Base-by-base conservation (phyloP, 1,140 invertebrate genomes). In the Cheumatopsyche charites region DNA sequence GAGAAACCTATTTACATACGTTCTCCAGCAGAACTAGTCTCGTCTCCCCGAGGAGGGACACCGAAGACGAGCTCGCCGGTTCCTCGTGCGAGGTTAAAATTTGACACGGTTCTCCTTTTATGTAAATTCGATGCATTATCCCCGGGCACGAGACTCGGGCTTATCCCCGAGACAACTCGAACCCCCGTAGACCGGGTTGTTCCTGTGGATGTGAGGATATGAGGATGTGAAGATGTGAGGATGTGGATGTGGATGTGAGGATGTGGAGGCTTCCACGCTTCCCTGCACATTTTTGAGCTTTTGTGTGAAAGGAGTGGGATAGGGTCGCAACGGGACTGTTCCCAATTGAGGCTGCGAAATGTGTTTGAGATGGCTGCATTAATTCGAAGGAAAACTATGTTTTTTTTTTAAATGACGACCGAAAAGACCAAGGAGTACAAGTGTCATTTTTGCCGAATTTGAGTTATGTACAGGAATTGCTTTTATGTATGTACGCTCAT, bases 71-170 rank as follows among this genome's bases (percentile, higher is more conserved):
- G 42, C 17, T 47, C 19, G 19, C 69, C 17, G 45, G 23, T 7
- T 17, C 49, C 6, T 26, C 67, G 68, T 26, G 70, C 68, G 73
- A 73, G 74, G 74, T 75, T 73, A 75, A 73, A 75, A 70, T 73
- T 73, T 73, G 74, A 75, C 74, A 75, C 68, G 74, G 63, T 75
- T 75, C 74, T 68, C 74, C 74, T 75, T 73, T 75, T 75, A 75
- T 75, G 74, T 70, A 71, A 71, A 75, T 73, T 69, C 68, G 45
- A 71, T 75, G 74, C 71, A 73, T 75, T 72, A 68, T 62, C 58
- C 71, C 55, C 25, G 42, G 69, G 41, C 23, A 63, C 15, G 15
- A 52, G 41, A 42, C 23, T 45, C 63, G 63, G 66, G 47, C 45
- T 68, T 55, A 68, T 62, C 68, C 68, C 55, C 52, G 68, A 62